Percentiles rank a stretch among this genome's conserved stretches.
Evolutionary conservation across 2,797 vertebrate species (phyloP).

Genomic region (Gouania willdenowi): DNA sequence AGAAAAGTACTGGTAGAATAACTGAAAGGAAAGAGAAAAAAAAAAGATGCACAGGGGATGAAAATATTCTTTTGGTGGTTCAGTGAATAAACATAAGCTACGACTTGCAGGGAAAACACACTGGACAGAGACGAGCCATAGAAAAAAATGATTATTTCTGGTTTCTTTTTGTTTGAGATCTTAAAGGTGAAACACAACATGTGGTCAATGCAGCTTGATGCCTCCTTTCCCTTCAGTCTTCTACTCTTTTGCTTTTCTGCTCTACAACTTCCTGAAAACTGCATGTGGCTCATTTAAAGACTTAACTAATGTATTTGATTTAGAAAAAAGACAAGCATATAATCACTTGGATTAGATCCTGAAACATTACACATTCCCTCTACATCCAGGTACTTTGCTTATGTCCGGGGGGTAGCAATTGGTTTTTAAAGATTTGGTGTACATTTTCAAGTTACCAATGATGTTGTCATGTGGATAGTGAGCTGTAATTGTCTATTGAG

Average conservation of each 20-base stretch:
- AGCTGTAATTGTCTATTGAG: not conserved
- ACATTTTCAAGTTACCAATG: not conserved
- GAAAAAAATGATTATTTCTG: not conserved
- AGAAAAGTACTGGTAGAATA: slow-evolving; percentile 23
- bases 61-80: slow-evolving; percentile 1
- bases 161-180: not conserved
- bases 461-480: not conserved
- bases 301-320: no score
- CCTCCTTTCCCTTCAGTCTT: not conserved
- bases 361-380: no score
- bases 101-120: not conserved
- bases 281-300: no score
- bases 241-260: not conserved
- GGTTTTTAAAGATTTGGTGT: not conserved
- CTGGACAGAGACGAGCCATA: not conserved
- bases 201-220: not conserved
- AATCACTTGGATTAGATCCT: no score
- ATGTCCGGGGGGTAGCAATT: no score
- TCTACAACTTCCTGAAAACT: no score
- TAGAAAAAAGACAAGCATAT: no score
- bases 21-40: slow-evolving; percentile 13
- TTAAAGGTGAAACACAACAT: not conserved
- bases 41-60: not conserved
- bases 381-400: no score
- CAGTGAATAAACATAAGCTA: slow-evolving; percentile 1